Evolutionary conservation across 2,113 vertebrate genomes (phyloP).

Genomic region (Bubo scandiacus): DNA sequence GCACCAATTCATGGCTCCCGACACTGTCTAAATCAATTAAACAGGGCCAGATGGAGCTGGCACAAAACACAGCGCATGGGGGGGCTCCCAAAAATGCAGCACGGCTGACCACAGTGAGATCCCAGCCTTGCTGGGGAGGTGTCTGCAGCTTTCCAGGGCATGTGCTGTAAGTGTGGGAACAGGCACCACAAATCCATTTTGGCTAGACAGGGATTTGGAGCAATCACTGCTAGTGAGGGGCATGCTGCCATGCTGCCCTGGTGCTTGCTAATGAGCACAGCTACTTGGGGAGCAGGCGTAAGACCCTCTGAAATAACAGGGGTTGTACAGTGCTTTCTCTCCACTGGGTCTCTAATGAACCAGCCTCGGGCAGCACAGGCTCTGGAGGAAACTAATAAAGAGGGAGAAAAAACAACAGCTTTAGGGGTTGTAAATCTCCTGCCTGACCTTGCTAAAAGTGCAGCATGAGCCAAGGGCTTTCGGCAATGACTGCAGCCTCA

Average conservation of each 20-base stretch:
- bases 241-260: accelerated
- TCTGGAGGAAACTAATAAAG: background rate
- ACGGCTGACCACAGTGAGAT: background rate
- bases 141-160: background rate
- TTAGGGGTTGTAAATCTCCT: background rate
- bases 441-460: background rate
- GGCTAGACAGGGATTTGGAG: background rate
- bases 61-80: background rate
- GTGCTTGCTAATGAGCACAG: background rate
- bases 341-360: background rate
- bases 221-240: background rate
- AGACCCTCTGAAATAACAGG: accelerated
- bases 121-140: background rate
- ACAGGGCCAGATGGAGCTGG: background rate
- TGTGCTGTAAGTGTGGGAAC: accelerated
- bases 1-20: background rate
- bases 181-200: background rate
- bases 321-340: accelerated
- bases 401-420: background rate
- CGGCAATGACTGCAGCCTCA: accelerated
- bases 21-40: background rate
- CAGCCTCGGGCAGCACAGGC: background rate
- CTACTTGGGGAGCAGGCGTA: background rate
- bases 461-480: background rate
- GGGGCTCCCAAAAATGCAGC: background rate